These are phyloP conservation scores for Acanthacorydalis orientalis DNA, from an alignment of 2,888 invertebrate species.

Conservation along the genomic window DNA sequence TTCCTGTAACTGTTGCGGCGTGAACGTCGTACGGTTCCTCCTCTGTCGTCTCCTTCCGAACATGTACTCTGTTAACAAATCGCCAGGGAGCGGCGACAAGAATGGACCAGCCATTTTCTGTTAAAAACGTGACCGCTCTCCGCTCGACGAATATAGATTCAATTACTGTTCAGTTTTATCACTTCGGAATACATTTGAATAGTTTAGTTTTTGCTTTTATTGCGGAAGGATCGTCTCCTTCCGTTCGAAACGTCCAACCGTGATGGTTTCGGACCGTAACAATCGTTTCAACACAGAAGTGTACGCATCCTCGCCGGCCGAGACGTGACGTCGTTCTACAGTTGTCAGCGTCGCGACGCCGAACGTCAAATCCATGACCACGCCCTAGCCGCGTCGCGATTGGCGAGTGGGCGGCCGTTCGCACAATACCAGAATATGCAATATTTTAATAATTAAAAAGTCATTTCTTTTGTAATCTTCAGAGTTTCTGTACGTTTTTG, in stretches of 20 bases:
- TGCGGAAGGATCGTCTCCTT: too few species aligned
- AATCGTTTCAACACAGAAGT: too few species aligned
- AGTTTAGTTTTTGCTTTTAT: too few species aligned
- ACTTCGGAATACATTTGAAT: too few species aligned
- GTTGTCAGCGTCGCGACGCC: too few species aligned
- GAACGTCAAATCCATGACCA: too few species aligned
- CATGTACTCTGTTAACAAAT: slow-evolving; percentile 85
- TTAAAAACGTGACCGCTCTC: neutral
- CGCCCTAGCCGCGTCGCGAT: too few species aligned
- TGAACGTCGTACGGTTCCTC: slow-evolving; percentile 84
- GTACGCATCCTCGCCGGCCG: too few species aligned
- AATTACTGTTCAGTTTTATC: neutral
- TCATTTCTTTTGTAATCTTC: neutral
- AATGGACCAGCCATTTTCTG: slow-evolving; percentile 70
- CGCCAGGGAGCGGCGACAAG: slow-evolving; percentile 68
- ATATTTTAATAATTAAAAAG: slow-evolving; percentile 1
- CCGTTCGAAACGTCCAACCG: too few species aligned
- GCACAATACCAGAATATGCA: neutral
- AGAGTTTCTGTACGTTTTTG: neutral
- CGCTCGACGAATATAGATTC: neutral
- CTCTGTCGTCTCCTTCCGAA: slow-evolving; percentile 77
- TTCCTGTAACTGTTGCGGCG: slow-evolving; percentile 83
- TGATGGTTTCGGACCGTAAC: too few species aligned
- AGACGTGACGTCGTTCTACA: too few species aligned
- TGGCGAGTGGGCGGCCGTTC: too few species aligned